These are phyloP conservation scores for Heterodera filipjevi DNA, from an alignment of 2,888 invertebrate genomes.

Conservation along the genomic window DNA sequence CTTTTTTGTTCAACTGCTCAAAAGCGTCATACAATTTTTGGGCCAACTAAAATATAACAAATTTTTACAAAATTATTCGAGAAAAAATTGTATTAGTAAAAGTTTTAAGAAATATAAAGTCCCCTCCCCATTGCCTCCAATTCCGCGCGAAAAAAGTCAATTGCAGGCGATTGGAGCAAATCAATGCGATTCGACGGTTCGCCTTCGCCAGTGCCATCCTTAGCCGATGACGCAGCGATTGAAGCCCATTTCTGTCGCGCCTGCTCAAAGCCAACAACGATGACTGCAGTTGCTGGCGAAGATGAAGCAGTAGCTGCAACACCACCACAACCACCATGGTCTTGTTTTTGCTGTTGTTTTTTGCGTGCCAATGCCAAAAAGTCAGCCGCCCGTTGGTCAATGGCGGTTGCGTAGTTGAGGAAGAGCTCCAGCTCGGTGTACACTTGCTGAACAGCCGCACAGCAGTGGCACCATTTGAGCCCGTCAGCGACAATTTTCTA, in stretches of 20 bases:
- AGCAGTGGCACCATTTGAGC: conserved; percentile 7
- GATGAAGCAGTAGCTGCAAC: background rate
- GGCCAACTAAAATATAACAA: conserved; percentile 21
- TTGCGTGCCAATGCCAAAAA: conserved; percentile 5
- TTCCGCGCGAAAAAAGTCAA: conserved; percentile 34
- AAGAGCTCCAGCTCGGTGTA: background rate
- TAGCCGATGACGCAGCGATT: background rate
- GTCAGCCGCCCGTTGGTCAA: background rate
- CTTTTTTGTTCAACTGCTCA: background rate
- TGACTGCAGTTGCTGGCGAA: background rate
- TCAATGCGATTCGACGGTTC: conserved; percentile 9
- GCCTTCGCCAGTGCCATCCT: background rate
- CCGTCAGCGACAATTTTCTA: conserved; percentile 27
- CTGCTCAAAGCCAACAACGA: conserved; percentile 20
- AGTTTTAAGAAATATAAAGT: no score
- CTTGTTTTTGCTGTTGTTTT: background rate
- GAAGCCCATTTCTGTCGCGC: conserved; percentile 27
- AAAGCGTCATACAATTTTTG: conserved; percentile 18
- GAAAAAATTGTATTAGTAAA: no score
- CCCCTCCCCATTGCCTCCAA: conserved; percentile 11
- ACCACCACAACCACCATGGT: background rate
- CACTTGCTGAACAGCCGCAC: background rate
- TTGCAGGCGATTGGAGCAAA: conserved; percentile 32
- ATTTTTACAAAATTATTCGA: no score
- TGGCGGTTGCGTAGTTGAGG: background rate